Evolutionary conservation across 2,888 invertebrate genomes (phyloP).

Genomic region (Epistrophella euchroma): DNA sequence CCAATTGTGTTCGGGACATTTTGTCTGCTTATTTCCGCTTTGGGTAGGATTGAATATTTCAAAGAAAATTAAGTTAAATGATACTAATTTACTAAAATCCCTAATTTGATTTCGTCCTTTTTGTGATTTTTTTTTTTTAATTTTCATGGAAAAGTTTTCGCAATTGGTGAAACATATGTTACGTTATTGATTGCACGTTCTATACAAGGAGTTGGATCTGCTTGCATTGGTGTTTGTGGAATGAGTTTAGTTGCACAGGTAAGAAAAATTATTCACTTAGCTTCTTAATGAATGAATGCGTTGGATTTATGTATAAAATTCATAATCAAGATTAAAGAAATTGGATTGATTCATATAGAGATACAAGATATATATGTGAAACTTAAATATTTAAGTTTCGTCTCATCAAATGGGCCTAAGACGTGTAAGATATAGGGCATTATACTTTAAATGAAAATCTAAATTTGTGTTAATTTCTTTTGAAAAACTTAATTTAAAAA

Average conservation of each 20-base stretch:
- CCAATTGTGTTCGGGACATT: conserved; percentile 89
- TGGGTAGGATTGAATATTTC: conserved; percentile 85
- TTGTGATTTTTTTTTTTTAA: not conserved
- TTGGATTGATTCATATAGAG: too few relatives aligned
- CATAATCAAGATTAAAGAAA: too few relatives aligned
- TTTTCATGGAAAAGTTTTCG: conserved; percentile 86
- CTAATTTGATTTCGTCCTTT: conserved; percentile 55
- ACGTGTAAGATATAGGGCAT: too few relatives aligned
- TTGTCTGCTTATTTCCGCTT: conserved; percentile 87
- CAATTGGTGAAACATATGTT: conserved; percentile 89
- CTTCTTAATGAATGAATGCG: not conserved
- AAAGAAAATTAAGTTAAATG: conserved; percentile 41
- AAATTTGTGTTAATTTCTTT: too few relatives aligned
- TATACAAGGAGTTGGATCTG: conserved; percentile 92
- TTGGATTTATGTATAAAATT: too few relatives aligned
- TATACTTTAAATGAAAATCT: too few relatives aligned
- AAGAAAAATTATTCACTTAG: conserved; percentile 61
- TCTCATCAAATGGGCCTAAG: too few relatives aligned
- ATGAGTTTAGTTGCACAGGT: conserved; percentile 90
- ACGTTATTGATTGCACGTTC: conserved; percentile 89
- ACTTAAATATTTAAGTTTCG: too few relatives aligned
- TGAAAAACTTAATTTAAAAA: too few relatives aligned
- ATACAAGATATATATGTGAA: too few relatives aligned
- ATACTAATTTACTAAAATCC: not conserved
- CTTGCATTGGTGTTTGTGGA: conserved; percentile 91